Conservation (phyloP, 1,140 invertebrate genomes). For the Heliothis virescens region DNA sequence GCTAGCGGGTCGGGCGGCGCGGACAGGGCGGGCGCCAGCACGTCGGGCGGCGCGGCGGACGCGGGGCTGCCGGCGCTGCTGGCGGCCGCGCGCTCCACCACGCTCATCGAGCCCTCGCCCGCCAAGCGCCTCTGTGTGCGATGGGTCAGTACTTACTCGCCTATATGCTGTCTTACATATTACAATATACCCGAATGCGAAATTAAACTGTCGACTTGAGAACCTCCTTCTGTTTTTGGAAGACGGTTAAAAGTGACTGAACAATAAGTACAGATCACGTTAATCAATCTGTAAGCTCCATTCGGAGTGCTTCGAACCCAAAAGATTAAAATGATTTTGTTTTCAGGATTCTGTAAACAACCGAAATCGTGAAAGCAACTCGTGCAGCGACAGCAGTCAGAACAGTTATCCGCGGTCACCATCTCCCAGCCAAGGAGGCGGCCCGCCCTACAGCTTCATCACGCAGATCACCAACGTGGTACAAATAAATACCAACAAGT, state of each 20-base stretch:
- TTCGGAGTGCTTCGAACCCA: neutral
- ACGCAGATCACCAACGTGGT: conserved; percentile 54
- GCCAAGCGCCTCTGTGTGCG: conserved; percentile 38
- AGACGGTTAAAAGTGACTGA: too few species aligned
- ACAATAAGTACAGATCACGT: too few species aligned
- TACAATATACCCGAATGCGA: too few species aligned
- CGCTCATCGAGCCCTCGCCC: conserved; percentile 26
- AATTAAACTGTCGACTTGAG: too few species aligned
- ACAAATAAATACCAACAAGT: conserved; percentile 61
- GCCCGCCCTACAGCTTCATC: conserved; percentile 60
- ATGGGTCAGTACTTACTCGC: conserved; percentile 38
- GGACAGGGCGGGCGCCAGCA: too few species aligned
- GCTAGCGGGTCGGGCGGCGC: neutral
- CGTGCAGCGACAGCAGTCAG: conserved; percentile 36
- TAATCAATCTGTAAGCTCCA: too few species aligned
- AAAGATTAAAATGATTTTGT: neutral
- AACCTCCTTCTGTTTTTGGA: too few species aligned
- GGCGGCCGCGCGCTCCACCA: conserved; percentile 36
- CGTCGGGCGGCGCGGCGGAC: neutral
- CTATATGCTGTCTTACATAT: neutral
- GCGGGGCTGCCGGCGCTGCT: conserved; percentile 49
- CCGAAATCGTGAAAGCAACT: conserved; percentile 50
- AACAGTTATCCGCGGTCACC: neutral
- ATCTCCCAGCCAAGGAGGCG: conserved; percentile 21
- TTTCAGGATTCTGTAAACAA: conserved; percentile 67